Base-by-base conservation (phyloP, 2,888 invertebrate genomes). In the Diadegma fenestrale region DNA sequence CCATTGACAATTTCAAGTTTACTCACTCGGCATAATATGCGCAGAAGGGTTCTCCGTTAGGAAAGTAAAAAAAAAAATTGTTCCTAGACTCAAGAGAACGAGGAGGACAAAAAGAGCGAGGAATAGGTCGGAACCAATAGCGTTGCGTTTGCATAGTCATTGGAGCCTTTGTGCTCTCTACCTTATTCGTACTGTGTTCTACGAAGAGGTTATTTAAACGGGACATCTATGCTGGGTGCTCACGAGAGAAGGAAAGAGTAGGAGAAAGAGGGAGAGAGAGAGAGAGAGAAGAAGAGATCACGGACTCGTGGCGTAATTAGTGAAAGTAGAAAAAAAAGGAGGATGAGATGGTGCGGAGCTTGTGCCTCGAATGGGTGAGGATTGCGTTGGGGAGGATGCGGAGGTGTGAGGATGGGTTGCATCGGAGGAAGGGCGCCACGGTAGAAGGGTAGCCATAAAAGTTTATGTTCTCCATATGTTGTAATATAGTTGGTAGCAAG, bases 381-480 rank as follows among this genome's bases (percentile, higher is more conserved):
- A 87, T 86, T 87, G 87, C 22, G 87, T 82, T n/a, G 68, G 87
- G 86, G 75, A 77, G 88, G 77, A 81, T 48, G 84, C 66, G 87
- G 86, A 72, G 80, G 88, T 79, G 80, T 48, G 84, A 80, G 87
- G 54, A 58, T 75, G 80, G 54, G 43, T 76, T 54, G 83, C 43
- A 77, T 64, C 41, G 86, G 85, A 86, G 88, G 84, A 86, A 80
- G 86, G 83, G 86, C 86, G 85, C 66, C 83, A 85, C 85, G 87
- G 93, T 92, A 93, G 93, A 93, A 94, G 93, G 93, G 93, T 92
- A 91, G 92, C 93, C 92, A 94, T 93, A 94, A 94, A 94, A 94
- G 94, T 94, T 94, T 94, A 94, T 94, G 93, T 91, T 93, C 93
- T 93, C 94, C 94, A 94, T 94, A 94, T 93, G 94, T 94, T 94